Evolutionary conservation across 2,113 vertebrate species (phyloP), one percentile per base, ranked within the genome.

Genomic region (Microcebus griseorufus): DNA sequence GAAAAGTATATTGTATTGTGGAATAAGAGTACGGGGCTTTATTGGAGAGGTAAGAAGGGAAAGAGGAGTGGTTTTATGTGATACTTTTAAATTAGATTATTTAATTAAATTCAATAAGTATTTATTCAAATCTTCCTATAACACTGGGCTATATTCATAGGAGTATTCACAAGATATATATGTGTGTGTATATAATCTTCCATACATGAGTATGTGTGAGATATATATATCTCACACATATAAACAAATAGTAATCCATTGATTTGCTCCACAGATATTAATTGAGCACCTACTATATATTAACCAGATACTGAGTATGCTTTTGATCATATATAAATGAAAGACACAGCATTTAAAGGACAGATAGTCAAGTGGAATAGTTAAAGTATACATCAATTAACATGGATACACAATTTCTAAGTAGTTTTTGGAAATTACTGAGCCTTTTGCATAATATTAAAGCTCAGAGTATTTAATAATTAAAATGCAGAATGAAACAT

Each of bases 361-460:
- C 12, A 83, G 5, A 51, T 75, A 20, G 45, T 79, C 79, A 94
- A 94, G 23, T 60, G 29, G 69, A 93, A 90, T 84, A n/a, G 60
- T 83, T 75, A 84, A 76, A 7, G 17, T 17, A 81, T 94, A 27
- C 17, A 89, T 55, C 73, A 87, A 67, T 92, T 84, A 75, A 87
- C 10, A 80, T 27, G 42, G 34, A 93, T 94, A 85, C 34, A 82
- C 3, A 78, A 78, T 90, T 97, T 92, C 69, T 93, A 9, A 79
- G 51, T 58, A 85, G 42, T 94, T 88, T 73, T 97, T 88, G 72
- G 94, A 94, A 96, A 95, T 69, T 45, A 53, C 45, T 79, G 45
- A 82, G 16, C 32, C 2, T 88, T 95, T 92, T 88, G 4, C 7
- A 79, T 82, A 83, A 88, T 3, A 58, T 90, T 93, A 73, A 81